Evolutionary conservation across 2,113 vertebrate genomes (phyloP).

Genomic region (Bos javanicus): DNA sequence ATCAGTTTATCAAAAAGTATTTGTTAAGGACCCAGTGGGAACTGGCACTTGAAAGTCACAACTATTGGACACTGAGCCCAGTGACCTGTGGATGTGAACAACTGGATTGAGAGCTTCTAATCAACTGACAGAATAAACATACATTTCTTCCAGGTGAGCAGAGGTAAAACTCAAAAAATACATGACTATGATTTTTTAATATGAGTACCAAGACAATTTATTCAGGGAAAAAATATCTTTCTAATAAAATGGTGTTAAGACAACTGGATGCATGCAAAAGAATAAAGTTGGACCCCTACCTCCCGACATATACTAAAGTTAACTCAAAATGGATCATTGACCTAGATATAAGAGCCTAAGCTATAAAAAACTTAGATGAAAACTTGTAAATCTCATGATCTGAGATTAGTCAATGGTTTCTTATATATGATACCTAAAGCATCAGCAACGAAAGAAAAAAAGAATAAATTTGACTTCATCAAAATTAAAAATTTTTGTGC

Average conservation of each 20-base stretch:
- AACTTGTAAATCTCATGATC: not conserved
- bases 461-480: not conserved
- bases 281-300: not conserved
- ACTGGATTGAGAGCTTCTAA: not conserved
- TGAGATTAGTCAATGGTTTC: not conserved
- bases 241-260: not conserved
- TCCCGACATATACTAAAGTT: not conserved
- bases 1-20: not conserved
- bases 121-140: not conserved
- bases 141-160: not conserved
- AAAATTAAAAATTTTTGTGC: not conserved
- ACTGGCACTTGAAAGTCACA: not conserved
- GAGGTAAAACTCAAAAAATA: not conserved
- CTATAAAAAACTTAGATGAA: not conserved
- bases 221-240: not conserved
- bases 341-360: not conserved
- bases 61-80: not conserved
- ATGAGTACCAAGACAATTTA: not conserved
- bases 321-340: not conserved
- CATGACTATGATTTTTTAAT: not conserved
- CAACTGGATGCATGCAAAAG: not conserved
- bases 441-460: not conserved
- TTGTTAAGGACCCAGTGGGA: not conserved
- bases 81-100: not conserved
- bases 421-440: not conserved